Percentiles rank a stretch among this genome's conserved stretches.
Conservation (phyloP, 2,113 vertebrate species). For the Crotalus helleri region DNA sequence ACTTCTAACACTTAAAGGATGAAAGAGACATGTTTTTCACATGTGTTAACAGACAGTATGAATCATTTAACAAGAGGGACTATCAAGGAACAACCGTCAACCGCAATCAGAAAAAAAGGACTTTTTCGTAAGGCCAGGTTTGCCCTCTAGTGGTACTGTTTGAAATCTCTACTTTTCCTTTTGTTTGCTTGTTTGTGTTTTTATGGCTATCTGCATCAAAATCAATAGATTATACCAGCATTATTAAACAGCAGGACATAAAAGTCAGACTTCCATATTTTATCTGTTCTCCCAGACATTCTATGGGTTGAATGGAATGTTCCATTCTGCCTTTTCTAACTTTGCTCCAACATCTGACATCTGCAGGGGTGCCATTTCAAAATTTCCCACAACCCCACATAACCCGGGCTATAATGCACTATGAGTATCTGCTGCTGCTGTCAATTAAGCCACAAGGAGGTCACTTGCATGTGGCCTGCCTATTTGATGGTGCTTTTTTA, state of each 20-base stretch:
- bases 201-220: not conserved
- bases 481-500: not conserved
- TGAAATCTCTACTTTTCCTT: not conserved
- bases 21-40: not conserved
- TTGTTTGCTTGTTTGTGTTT: not conserved
- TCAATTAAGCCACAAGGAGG: not conserved
- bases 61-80: not conserved
- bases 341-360: not conserved
- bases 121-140: not conserved
- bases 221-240: not conserved
- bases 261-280: not conserved
- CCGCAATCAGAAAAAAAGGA: not conserved
- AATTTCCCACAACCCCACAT: not conserved
- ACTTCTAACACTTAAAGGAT: not conserved
- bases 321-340: not conserved
- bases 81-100: not conserved
- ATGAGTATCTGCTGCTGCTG: not conserved
- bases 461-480: not conserved
- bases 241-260: not conserved
- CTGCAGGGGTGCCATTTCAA: not conserved
- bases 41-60: not conserved
- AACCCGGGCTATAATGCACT: not conserved
- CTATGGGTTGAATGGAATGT: not conserved
- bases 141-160: slow-evolving; percentile 39
- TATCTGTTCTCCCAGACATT: not conserved